Evolutionary conservation across 2,113 vertebrate species (phyloP).

Genomic region (Paradoxurus hermaphroditus): DNA sequence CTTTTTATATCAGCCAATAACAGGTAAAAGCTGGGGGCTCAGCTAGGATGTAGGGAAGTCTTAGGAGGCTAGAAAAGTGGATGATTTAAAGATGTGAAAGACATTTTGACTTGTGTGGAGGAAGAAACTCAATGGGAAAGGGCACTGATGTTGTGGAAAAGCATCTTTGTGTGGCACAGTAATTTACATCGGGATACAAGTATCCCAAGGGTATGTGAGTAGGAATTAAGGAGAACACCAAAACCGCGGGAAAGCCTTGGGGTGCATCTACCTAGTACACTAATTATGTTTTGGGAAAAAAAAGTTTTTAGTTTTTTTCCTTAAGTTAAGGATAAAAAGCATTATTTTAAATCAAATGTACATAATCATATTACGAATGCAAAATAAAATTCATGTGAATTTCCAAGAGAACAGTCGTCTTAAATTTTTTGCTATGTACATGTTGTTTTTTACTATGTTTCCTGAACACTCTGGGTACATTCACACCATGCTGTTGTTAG

Average conservation of each 20-base stretch:
- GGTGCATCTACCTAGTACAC: background rate
- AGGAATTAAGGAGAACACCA: background rate
- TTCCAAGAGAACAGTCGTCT: background rate
- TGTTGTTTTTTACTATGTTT: background rate
- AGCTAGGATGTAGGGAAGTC: background rate
- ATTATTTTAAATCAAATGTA: conserved; percentile 8
- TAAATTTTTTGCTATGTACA: background rate
- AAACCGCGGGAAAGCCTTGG: background rate
- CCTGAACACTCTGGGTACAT: background rate
- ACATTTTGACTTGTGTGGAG: background rate
- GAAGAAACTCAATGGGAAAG: background rate
- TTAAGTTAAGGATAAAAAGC: background rate
- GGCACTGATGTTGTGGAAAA: background rate
- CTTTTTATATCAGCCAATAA: background rate
- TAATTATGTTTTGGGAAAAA: background rate
- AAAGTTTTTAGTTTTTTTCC: background rate
- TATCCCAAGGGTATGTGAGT: background rate
- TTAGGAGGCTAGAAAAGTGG: background rate
- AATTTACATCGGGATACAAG: background rate
- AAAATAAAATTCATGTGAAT: background rate
- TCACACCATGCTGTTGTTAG: background rate
- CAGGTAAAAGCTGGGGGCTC: background rate
- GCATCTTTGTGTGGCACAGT: background rate
- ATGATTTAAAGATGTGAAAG: background rate
- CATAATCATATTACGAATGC: background rate